Base-by-base conservation (phyloP, 2,888 invertebrate species). In the Autographa gamma region DNA sequence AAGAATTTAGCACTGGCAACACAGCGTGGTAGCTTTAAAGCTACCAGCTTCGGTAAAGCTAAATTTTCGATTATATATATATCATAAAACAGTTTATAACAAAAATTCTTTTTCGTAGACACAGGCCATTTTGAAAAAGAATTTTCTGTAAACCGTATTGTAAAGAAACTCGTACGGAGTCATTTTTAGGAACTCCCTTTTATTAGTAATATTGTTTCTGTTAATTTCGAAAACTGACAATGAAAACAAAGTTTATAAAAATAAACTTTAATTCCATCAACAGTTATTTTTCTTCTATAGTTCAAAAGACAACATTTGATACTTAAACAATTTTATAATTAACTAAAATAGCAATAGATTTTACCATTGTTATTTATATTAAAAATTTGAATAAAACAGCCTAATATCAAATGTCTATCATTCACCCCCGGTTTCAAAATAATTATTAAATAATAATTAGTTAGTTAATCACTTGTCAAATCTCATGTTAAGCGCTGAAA, bases 1-100 rank as follows among this genome's bases (percentile, higher is more conserved):
- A 77, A 72, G 85, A 86, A 89, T 91, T 91, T 92, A 92, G 88
- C 89, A 76, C 82, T 91, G 83, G 89, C 89, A 90, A 91, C 89
- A 87, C 86, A 81, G 88, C 85, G 43, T 86, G 84, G 91, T 93
- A 93, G 93, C 92, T 80, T 88, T 77, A 63, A 32, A 86, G 91
- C 92, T 94, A 93, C 91, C 82, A 79, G 86, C 88, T 79, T 76
- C 73, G 69, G 85, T 85, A 76, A n/a, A 69, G 85, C 88, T 92
- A 92, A 92, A 91, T 86, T 87, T 79, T 73, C 79, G 88, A 91
- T 90, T 88, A 70, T 65, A 68, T 60, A 31, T 8, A 7, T n/a
- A 41, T 3, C 60, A 60, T 58, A 52, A n/a, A 19, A 1, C 14
- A 14, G 62, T 60, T 65, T 58, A 19, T 43, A 11, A 19, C 19